Evolutionary conservation across 2,888 invertebrate species (phyloP), one percentile per base, ranked within the genome.

Genomic region (Lasioglossum oenotherae): DNA sequence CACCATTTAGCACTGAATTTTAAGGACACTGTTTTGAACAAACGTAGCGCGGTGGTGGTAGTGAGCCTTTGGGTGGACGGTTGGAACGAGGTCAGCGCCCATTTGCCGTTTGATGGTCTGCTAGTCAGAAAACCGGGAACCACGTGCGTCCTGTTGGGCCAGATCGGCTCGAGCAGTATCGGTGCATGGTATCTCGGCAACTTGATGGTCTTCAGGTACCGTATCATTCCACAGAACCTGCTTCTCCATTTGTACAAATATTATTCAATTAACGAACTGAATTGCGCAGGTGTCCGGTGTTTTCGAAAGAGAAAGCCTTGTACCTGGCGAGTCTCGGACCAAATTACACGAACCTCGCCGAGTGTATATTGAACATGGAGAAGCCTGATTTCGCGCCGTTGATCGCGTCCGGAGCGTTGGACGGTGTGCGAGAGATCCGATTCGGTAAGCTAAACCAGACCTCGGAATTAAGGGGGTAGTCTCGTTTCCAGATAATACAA

Each of bases 1-100:
- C 95, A 96, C 90, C 96, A 96, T 91, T 90, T 97, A 84, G 96
- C 96, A 31, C 92, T 97, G 87, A 96, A 96, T 94, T 96, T 97
- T 72, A 95, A 95, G 91, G 97, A 97, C 91, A 95, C 95, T 2
- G 95, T 97, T 82, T 95, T 94, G 35, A 95, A 96, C 90, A 96
- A 96, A 90, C 95, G 96, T 10, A 96, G 96, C 87, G 96, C 96
- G 73, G 96, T 96, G 82, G 95, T 97, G 82, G 96, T 97, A 95
- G 96, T 97, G 23, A 96, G 96, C 0, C 89, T 97, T 23, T 96
- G 96, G 93, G 93, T 97, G 16, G 96, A 97, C 90, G 97, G 97
- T 0, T 96, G 96, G 93, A 96, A 96, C 81, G 96, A 96, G 86
- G 96, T 96, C 60, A 96, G 95, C 38, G 95, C 96, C 0, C 96